Conservation (phyloP, 2,797 vertebrate species). For the Champsocephalus gunnari region DNA sequence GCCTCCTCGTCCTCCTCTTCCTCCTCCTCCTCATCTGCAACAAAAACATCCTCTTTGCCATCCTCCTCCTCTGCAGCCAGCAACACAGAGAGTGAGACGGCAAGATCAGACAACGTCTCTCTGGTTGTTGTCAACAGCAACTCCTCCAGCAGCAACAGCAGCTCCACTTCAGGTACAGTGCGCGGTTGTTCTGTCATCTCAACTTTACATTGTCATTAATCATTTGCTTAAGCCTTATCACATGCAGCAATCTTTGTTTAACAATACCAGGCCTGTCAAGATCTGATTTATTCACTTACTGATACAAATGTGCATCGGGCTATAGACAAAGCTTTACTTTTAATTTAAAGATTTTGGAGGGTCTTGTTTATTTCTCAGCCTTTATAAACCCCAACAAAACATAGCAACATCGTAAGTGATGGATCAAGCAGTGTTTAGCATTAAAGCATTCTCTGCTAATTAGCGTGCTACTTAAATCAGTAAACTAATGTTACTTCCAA, state of each 20-base stretch:
- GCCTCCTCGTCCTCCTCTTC: conserved; percentile 37
- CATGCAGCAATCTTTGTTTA: background rate
- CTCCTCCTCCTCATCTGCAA: conserved; percentile 43
- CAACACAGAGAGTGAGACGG: conserved; percentile 83
- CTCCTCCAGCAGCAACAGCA: conserved; percentile 69
- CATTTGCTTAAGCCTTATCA: background rate
- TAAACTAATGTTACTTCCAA: background rate
- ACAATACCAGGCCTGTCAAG: background rate
- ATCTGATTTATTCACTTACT: conserved; percentile 2
- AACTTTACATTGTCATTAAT: background rate
- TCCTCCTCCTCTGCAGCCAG: conserved; percentile 67
- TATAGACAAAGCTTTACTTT: background rate
- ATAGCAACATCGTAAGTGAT: background rate
- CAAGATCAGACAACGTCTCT: conserved; percentile 71
- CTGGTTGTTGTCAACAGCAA: conserved; percentile 72
- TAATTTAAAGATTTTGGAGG: background rate
- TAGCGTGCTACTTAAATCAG: background rate
- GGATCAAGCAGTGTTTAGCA: background rate
- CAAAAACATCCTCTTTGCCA: conserved; percentile 60
- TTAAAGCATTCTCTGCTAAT: background rate
- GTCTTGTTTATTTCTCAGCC: background rate
- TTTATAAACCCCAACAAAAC: background rate
- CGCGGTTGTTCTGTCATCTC: background rate
- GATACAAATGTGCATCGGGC: background rate
- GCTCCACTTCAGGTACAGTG: conserved; percentile 85